Conservation (phyloP, 2,113 vertebrate species). For the Toxotes jaculatrix region DNA sequence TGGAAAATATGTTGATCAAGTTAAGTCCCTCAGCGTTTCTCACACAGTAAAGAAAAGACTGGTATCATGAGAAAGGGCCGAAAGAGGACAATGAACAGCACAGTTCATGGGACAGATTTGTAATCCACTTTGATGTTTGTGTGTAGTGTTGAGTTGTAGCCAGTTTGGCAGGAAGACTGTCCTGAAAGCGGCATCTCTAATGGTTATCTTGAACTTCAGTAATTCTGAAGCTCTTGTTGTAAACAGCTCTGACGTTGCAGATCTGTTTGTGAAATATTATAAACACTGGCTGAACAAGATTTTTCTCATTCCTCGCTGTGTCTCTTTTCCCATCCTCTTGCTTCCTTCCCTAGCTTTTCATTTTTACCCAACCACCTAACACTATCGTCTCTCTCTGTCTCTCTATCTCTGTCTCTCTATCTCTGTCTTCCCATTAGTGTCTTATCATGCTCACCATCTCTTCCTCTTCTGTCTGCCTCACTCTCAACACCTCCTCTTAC, state of each 20-base stretch:
- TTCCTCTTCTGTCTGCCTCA: conserved; percentile 45
- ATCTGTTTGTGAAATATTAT: conserved; percentile 42
- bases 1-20: neutral
- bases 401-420: neutral
- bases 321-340: conserved; percentile 3
- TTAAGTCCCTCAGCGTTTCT: neutral
- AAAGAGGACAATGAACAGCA: conserved; percentile 4
- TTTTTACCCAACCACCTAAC: conserved; percentile 7
- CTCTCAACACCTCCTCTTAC: conserved; percentile 43
- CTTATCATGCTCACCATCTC: conserved; percentile 60
- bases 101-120: conserved; percentile 30
- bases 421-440: conserved; percentile 59
- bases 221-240: neutral
- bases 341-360: conserved; percentile 20
- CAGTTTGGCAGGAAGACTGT: neutral
- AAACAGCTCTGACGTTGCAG: neutral
- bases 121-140: conserved; percentile 22
- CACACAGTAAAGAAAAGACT: neutral
- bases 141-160: neutral
- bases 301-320: conserved; percentile 16
- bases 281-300: conserved; percentile 23
- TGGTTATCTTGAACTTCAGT: neutral
- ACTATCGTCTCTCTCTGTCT: conserved; percentile 9
- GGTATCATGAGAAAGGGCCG: neutral
- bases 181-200: conserved; percentile 20